Evolutionary conservation across 2,797 vertebrate species (phyloP).

Genomic region (Typhlichthys eigenmanni): DNA sequence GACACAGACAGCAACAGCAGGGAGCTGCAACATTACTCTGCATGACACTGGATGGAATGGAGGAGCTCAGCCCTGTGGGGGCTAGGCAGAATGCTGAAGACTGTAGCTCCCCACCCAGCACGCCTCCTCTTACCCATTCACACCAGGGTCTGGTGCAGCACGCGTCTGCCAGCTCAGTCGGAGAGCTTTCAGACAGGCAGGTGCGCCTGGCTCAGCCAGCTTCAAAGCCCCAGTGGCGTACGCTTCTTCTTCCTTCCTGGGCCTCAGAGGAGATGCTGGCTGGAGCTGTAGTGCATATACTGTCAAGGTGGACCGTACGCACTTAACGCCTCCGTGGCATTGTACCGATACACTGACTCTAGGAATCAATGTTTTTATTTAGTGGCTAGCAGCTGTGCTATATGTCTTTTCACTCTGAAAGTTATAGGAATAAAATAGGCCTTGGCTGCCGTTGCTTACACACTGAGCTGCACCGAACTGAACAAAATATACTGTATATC

Average conservation of each 20-base stretch:
- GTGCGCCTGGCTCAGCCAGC: constrained; percentile 41
- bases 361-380: constrained; percentile 58
- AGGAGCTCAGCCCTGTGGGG: constrained; percentile 54
- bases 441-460: neutral
- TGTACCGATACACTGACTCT: constrained; percentile 27
- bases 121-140: constrained; percentile 40
- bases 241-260: too few species aligned
- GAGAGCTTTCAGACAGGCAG: constrained; percentile 33
- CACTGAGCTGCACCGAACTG: neutral
- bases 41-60: constrained; percentile 62
- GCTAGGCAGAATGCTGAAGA: constrained; percentile 57
- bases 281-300: too few species aligned
- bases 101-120: constrained; percentile 45
- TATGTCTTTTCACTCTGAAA: constrained; percentile 38
- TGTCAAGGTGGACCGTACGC: neutral
- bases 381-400: constrained; percentile 50
- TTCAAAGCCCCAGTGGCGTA: constrained; percentile 23
- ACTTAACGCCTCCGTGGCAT: constrained; percentile 25
- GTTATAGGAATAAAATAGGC: constrained; percentile 40
- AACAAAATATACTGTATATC: too few species aligned
- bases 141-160: constrained; percentile 45
- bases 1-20: constrained; percentile 57
- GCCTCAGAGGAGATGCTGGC: too few species aligned
- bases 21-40: constrained; percentile 66
- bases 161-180: constrained; percentile 43